A percentile compares a stretch with the other conserved stretches of the same genome.
Conservation (phyloP, 2,797 vertebrate species). For the Phoeniculus purpureus region DNA sequence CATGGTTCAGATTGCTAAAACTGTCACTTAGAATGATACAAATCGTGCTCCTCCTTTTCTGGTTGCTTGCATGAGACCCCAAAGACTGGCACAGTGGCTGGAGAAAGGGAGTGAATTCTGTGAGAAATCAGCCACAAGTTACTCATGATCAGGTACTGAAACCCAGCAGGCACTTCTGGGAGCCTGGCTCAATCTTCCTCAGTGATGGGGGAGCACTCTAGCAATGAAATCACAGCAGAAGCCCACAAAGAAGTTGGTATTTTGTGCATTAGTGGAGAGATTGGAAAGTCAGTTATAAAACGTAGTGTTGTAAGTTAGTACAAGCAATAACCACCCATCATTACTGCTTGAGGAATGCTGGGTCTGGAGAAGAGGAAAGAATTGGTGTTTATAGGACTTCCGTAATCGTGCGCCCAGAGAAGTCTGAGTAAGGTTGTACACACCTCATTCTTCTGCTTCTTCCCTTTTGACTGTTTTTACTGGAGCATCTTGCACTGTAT, state of each 20-base stretch:
- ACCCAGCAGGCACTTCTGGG: background rate
- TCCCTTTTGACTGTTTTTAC: background rate
- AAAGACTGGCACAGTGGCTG: background rate
- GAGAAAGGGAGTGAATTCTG: background rate
- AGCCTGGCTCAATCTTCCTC: rapidly evolving
- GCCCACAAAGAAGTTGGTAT: background rate
- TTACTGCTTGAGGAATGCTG: background rate
- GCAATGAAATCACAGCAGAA: background rate
- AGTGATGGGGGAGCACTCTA: background rate
- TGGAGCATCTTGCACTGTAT: background rate
- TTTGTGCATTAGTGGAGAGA: background rate
- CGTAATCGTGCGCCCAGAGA: background rate
- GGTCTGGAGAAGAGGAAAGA: background rate
- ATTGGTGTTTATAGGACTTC: background rate
- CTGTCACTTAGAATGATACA: background rate
- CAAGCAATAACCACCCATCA: background rate
- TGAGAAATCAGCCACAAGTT: background rate
- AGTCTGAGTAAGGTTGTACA: background rate
- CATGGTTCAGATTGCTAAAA: background rate
- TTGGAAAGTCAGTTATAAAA: background rate
- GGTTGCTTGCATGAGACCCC: background rate
- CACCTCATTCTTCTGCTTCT: background rate
- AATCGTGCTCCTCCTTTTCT: background rate
- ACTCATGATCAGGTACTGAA: background rate
- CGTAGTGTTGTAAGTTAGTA: background rate